phyloP scores from a whole-genome alignment of 2,797 vertebrate species.

The Ceryle rudis region DNA sequence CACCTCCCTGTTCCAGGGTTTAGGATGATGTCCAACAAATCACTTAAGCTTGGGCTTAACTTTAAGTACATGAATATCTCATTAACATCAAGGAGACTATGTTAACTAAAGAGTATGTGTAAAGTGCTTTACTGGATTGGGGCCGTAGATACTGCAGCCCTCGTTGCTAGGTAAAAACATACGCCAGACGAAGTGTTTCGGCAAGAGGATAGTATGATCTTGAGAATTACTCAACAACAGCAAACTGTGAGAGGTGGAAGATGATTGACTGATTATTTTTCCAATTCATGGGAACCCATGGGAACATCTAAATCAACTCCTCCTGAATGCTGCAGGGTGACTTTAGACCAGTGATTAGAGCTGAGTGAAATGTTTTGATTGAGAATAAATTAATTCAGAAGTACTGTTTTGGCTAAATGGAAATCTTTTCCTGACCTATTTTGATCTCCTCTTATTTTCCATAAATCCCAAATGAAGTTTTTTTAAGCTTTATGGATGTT shows the following conservation, averaged over 20 bases:
- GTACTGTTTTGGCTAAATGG: constrained; percentile 23
- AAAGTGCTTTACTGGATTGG: constrained; percentile 21
- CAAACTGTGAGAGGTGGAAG: background rate
- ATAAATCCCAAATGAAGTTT: background rate
- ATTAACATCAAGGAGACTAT: constrained; percentile 10
- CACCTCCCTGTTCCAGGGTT: background rate
- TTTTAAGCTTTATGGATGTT: background rate
- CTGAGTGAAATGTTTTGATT: constrained; percentile 42
- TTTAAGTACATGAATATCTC: constrained; percentile 38
- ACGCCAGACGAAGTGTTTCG: background rate
- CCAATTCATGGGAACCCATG: constrained; percentile 27
- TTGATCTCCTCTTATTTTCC: constrained; percentile 24
- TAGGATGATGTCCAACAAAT: constrained; percentile 27
- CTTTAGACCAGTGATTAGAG: constrained; percentile 46
- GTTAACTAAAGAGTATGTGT: background rate
- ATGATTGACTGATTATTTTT: constrained; percentile 61
- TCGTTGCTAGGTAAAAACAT: background rate
- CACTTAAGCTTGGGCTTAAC: constrained; percentile 34
- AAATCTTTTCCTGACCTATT: constrained; percentile 48
- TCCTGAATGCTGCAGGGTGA: constrained; percentile 29
- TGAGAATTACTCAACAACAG: constrained; percentile 15
- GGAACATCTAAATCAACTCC: constrained; percentile 50
- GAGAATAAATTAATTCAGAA: constrained; percentile 53
- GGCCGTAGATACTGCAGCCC: background rate
- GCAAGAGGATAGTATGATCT: background rate